Conservation (phyloP, 1,140 invertebrate species). For the Psilanteris sp. region DNA sequence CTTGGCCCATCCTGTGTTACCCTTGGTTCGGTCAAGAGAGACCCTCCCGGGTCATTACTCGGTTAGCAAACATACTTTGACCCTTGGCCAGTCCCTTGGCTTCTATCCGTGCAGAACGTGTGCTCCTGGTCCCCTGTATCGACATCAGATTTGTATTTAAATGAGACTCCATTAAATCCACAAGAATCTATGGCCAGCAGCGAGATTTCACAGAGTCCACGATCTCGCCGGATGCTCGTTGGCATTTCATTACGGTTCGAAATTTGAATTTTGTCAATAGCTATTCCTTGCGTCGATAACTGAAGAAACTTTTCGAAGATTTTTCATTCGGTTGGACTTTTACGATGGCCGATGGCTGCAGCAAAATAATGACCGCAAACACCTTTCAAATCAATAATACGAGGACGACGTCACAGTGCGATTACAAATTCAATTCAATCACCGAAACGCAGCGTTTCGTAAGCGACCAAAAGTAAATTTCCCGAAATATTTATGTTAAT, state of each 20-base stretch:
- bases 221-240: constrained; percentile 53
- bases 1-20: constrained; percentile 68
- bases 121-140: constrained; percentile 71
- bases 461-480: no score
- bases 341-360: no score
- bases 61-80: constrained; percentile 80
- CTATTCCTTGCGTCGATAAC: constrained; percentile 1
- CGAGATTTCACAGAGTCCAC: constrained; percentile 54
- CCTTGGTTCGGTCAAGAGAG: constrained; percentile 65
- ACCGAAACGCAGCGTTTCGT: no score
- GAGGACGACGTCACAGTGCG: no score
- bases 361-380: no score
- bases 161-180: constrained; percentile 79
- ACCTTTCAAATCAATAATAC: no score
- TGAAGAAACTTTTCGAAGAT: neutral
- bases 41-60: constrained; percentile 78
- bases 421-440: no score
- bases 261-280: constrained; percentile 57
- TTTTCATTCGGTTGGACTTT: neutral
- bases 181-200: constrained; percentile 56
- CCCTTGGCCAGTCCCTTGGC: constrained; percentile 71
- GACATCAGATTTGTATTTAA: constrained; percentile 80
- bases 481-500: no score
- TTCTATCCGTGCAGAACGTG: constrained; percentile 63
- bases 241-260: constrained; percentile 49